Base-by-base conservation (phyloP, 2,888 invertebrate species). In the Tuberolachnus salignus region DNA sequence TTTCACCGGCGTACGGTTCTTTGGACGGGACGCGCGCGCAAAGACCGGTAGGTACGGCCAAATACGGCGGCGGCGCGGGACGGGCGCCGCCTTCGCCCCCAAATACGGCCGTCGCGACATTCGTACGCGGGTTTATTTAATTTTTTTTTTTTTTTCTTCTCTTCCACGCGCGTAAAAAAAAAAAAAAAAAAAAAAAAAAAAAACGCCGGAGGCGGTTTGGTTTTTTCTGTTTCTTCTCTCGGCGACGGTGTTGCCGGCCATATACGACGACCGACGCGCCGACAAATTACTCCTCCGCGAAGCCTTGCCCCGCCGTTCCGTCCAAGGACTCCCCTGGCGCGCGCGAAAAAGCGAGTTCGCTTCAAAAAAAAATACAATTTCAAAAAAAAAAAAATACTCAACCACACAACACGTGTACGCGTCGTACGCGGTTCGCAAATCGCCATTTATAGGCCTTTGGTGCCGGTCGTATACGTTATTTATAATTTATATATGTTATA, bases 271-370 rank as follows among this genome's bases (percentile, higher is more conserved):
- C 13, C 23, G 21, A 9, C 55, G 19, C n/a, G 42, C 10, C 6
- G 26, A 26, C 59, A 59, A 63, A 42, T 42, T 19, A 63, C 63
- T 63, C 63, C 63, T 63, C 63, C 63, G 63, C 63, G 63, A 63
- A 63, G 42, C 44, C 63, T 42, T 42, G 63, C 42, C 34, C 6
- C 34, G 59, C 8, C 59, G 63, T 19, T 6, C 6, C 34, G 59
- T 14, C 59, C 55, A 55, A 55, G 55, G 55, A 55, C 55, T 19
- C 21, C 19, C 11, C 11, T 19, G 55, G 11, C 55, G 55, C 21
- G 34, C 34, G 34, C 34, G 34, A 34, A 34, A 34, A 34, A 34
- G 34, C 34, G 59, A 59, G 23, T 16, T 4, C 59, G 34, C 19
- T 10, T 1, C 1, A 0, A 1, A 2, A 21, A 1, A 0, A 23